Conservation (phyloP, 2,113 vertebrate species). For the zebrafish (Danio rerio) region GRCz12tu NC_133177.1:51511001-51511500, state of each 20-base stretch:
- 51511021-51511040: no score
- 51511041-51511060: no score
- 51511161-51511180: conserved; percentile 76
- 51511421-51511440: neutral
- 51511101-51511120: no score
- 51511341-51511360: conserved; percentile 64
- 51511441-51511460: neutral
- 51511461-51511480: neutral
- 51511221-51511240: conserved; percentile 60
- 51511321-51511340: conserved; percentile 48
- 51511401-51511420: neutral
- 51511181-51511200: conserved; percentile 97
- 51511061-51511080: no score
- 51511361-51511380: conserved; percentile 64
- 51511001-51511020: no score
- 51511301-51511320: conserved; percentile 75
- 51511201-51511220: conserved; percentile 90
- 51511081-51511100: no score
- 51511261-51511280: conserved; percentile 66
- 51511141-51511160: neutral
- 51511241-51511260: conserved; percentile 69
- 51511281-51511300: conserved; percentile 64
- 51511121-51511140: no score
- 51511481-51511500: conserved; percentile 46
- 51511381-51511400: neutral